phyloP scores from a whole-genome alignment of 2,888 invertebrate genomes.

The Creontiades dilutus region DNA sequence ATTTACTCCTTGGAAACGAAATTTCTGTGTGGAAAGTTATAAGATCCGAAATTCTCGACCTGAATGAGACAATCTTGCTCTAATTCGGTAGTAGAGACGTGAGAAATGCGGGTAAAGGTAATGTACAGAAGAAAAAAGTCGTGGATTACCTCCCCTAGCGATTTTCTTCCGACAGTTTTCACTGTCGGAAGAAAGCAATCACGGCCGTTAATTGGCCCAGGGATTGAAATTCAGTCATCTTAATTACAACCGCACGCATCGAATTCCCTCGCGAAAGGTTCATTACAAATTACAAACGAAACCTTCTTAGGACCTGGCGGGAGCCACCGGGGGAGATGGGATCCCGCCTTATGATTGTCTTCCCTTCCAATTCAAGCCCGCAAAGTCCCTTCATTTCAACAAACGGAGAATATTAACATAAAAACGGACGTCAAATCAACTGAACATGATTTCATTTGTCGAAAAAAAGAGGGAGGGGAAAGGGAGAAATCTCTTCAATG shows the following conservation, averaged over 20 bases:
- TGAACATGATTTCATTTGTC: neutral
- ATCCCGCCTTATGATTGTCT: neutral
- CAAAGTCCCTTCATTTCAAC: constrained; percentile 3
- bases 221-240: neutral
- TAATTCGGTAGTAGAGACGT: too few species aligned
- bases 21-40: too few species aligned
- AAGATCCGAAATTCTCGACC: too few species aligned
- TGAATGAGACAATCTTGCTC: too few species aligned
- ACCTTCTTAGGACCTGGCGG: neutral
- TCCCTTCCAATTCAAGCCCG: neutral
- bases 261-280: neutral
- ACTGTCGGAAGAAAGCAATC: neutral
- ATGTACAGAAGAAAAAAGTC: too few species aligned
- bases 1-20: too few species aligned
- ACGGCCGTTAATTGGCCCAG: neutral
- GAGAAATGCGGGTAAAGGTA: too few species aligned
- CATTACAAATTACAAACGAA: neutral
- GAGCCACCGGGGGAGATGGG: neutral
- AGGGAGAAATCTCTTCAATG: constrained; percentile 3
- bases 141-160: too few species aligned
- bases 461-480: neutral
- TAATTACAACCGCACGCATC: neutral
- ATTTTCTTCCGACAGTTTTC: too few species aligned
- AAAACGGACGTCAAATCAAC: neutral
- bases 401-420: neutral